Evolutionary conservation across 2,888 invertebrate species (phyloP).

Genomic region (Clunio marinus): DNA sequence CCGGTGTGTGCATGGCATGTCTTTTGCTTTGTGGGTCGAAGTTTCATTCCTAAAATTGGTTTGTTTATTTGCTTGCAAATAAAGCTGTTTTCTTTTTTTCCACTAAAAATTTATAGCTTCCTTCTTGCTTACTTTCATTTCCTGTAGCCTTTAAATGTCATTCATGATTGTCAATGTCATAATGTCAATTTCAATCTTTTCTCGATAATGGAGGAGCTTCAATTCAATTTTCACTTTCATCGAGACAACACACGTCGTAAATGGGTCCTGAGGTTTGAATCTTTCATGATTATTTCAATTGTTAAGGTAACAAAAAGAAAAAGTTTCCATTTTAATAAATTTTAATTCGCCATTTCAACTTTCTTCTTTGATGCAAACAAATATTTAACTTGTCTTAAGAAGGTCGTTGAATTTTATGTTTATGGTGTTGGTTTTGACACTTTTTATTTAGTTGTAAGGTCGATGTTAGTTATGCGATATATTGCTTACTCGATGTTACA

Average conservation of each 20-base stretch:
- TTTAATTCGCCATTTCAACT: conserved; percentile 5
- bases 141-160: not conserved
- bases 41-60: conserved; percentile 26
- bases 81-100: not conserved
- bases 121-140: not conserved
- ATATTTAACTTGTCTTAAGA: not conserved
- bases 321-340: not conserved
- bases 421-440: not conserved
- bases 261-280: not conserved
- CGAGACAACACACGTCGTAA: not conserved
- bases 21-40: conserved; percentile 9
- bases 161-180: not conserved
- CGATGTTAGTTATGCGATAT: not conserved
- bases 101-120: not conserved
- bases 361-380: not conserved
- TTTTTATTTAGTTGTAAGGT: not conserved
- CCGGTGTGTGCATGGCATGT: not conserved
- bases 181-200: not conserved
- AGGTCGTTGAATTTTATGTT: not conserved
- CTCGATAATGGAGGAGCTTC: not conserved
- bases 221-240: conserved; percentile 14
- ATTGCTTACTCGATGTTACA: too few species aligned
- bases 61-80: conserved; percentile 33
- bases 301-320: not conserved
- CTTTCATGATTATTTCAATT: not conserved